These are phyloP conservation scores for Athene noctua DNA, from an alignment of 2,113 vertebrate genomes.

Conservation along the genomic window DNA sequence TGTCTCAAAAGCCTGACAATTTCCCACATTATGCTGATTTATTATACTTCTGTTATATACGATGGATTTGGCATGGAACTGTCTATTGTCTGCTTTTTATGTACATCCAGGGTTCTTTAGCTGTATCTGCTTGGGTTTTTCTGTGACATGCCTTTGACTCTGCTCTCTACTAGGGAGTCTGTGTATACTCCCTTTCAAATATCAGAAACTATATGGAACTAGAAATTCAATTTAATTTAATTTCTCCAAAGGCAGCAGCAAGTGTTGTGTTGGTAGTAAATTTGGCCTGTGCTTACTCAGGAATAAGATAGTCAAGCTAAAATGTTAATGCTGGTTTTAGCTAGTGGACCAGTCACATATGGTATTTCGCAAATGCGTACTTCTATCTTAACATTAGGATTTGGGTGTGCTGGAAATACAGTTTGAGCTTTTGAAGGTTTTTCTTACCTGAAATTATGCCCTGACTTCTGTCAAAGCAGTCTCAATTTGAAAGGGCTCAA, in stretches of 20 bases:
- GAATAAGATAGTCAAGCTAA: background rate
- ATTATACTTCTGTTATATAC: background rate
- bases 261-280: background rate
- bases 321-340: background rate
- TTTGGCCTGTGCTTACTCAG: slow-evolving; percentile 19
- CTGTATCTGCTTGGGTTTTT: background rate
- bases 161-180: background rate
- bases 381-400: background rate
- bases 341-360: background rate
- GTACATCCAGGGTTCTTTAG: background rate
- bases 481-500: background rate
- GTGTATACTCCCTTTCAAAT: background rate
- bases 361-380: background rate
- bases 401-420: background rate
- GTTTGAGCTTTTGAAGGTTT: background rate
- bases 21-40: background rate
- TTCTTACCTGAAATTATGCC: background rate
- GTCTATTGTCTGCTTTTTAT: background rate
- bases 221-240: background rate
- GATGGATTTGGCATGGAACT: background rate
- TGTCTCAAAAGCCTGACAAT: background rate
- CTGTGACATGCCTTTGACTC: background rate
- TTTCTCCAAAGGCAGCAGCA: slow-evolving; percentile 17
- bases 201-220: background rate
- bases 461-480: background rate